Evolutionary conservation across 53 echinoderm and acorn worm genomes (phyloP), one percentile per base, ranked within the genome.

Genomic region (Holothuria leucospilota): DNA sequence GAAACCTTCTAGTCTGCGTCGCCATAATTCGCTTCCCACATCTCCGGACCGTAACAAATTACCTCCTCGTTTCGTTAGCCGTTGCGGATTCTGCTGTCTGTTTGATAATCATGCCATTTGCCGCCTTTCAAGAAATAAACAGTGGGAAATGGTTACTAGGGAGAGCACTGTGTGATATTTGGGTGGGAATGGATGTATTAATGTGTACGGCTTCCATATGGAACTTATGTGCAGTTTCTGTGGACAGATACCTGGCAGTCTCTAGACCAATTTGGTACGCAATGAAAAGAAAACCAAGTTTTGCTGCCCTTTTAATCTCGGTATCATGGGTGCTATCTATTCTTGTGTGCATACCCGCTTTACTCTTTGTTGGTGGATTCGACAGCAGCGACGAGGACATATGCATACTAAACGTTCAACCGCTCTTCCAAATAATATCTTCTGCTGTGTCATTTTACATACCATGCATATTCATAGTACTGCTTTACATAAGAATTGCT

Each of bases 191-290:
- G 80, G 96, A 96, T 56, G 92, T 96, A 51, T 71, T 96, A 29
- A 93, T 90, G 56, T 91, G 96, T 39, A 96, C 96, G 20, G 90
- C 96, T 25, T 96, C 96, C 27, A 96, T 96, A 62, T 94, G 94
- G 92, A 94, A 96, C 67, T 92, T 96, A 30, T 96, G 94, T 74
- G 92, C 92, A 66, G 94, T 96, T 58, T 92, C 96, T 13, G 84
- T 96, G 73, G 96, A 96, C 81, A 90, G 96, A 39, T 96, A 94
- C 90, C 60, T 94, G 78, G 96, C 96, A 66, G 92, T 96, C 53
- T 94, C 96, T 18, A 75, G 94, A 16, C 96, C 96, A 20, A 92
- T 96, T 29, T 85, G 93, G 93, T 96, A 96, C 85, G 94, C 96
- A 39, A 81, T 90, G 61, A 94, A 88, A 69, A 83, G 96, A 29